Percentiles rank a stretch among this genome's conserved stretches.
These are phyloP conservation scores for Eupithecia subfuscata DNA, from an alignment of 2,888 invertebrate species.

Conservation along the genomic window DNA sequence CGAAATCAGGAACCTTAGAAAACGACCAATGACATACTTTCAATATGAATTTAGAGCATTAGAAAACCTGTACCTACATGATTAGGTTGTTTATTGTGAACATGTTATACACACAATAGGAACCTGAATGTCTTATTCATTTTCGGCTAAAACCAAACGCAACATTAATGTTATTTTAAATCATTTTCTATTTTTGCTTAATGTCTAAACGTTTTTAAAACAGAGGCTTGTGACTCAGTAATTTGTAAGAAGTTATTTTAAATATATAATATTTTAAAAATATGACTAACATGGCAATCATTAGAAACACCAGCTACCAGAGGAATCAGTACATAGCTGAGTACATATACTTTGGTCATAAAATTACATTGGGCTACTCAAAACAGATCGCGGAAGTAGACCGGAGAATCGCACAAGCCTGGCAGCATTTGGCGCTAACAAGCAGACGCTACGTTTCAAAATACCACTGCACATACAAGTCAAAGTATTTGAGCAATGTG, in stretches of 20 bases:
- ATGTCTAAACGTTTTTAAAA: neutral
- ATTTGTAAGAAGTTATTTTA: neutral
- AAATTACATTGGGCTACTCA: no score
- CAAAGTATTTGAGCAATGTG: no score
- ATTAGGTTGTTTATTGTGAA: neutral
- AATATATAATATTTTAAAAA: no score
- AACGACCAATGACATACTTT: neutral
- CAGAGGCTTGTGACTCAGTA: conserved; percentile 6
- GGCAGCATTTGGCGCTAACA: no score
- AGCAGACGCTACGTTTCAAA: no score
- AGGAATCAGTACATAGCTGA: no score
- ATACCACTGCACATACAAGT: no score
- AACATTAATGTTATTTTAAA: neutral
- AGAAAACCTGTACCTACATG: neutral
- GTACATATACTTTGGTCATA: no score
- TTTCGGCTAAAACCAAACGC: neutral
- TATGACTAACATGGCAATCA: no score
- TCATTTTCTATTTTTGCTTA: neutral
- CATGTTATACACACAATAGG: neutral
- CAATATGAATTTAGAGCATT: neutral
- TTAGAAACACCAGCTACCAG: no score
- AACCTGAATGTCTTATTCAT: neutral
- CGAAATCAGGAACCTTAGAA: neutral
- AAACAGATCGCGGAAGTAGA: no score
- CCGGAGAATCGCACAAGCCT: no score